These are phyloP conservation scores for Ornithoptera priamus DNA, from an alignment of 2,888 invertebrate species.

Conservation along the genomic window DNA sequence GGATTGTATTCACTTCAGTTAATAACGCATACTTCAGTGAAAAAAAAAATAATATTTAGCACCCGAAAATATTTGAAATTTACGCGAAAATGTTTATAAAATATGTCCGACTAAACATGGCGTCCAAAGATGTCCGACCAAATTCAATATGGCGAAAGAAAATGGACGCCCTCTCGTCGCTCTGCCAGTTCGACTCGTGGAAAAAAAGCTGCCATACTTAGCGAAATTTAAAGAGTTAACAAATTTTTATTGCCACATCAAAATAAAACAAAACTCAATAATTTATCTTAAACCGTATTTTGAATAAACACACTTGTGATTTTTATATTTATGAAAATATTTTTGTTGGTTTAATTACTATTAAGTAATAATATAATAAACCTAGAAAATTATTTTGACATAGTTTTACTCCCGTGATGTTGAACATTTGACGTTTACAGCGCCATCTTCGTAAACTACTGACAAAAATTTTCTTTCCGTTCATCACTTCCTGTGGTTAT, in stretches of 20 bases:
- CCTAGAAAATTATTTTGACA: background rate
- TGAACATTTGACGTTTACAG: slow-evolving; percentile 3
- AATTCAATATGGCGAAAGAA: slow-evolving; percentile 81
- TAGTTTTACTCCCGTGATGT: slow-evolving; percentile 3
- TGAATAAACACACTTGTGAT: background rate
- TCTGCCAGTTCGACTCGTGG: slow-evolving; percentile 39
- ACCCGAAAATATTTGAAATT: slow-evolving; percentile 80
- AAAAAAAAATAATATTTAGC: slow-evolving; percentile 75
- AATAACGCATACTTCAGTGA: slow-evolving; percentile 68
- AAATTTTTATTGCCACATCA: slow-evolving; percentile 45
- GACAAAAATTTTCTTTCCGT: slow-evolving; percentile 50
- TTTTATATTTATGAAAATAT: background rate
- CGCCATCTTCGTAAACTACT: slow-evolving; percentile 22
- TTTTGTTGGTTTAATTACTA: background rate
- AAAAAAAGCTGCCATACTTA: slow-evolving; percentile 53
- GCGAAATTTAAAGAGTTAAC: slow-evolving; percentile 39
- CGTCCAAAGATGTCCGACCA: slow-evolving; percentile 84
- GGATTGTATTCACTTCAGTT: slow-evolving; percentile 60
- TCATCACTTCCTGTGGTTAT: slow-evolving; percentile 78
- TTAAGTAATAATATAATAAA: slow-evolving; percentile 1
- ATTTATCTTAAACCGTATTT: background rate
- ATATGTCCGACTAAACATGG: slow-evolving; percentile 88
- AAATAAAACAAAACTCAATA: background rate
- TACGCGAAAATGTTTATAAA: slow-evolving; percentile 85
- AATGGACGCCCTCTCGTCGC: slow-evolving; percentile 73